Conservation (phyloP, 2,888 invertebrate species). For the Netelia fuscicornis region DNA sequence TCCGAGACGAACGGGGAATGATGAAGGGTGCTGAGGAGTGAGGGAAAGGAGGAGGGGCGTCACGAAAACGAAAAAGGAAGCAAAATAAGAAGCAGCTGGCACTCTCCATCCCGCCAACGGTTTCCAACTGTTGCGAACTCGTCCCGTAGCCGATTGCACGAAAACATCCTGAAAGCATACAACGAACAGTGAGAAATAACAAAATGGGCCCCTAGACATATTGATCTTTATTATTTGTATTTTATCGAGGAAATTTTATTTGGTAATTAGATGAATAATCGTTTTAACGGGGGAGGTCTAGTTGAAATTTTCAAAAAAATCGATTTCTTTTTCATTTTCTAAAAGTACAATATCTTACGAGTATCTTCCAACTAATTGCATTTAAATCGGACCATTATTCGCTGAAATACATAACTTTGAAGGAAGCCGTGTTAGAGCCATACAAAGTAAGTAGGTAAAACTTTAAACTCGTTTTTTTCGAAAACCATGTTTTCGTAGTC, state of each 20-base stretch:
- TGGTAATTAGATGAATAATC: background rate
- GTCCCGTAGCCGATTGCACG: background rate
- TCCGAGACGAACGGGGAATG: conserved; percentile 14
- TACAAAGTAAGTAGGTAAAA: too few relatives aligned
- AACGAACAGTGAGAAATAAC: background rate
- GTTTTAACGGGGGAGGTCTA: too few relatives aligned
- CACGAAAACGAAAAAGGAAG: conserved; percentile 62
- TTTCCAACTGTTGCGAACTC: conserved; percentile 51
- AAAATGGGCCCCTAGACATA: background rate
- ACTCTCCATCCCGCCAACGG: conserved; percentile 40
- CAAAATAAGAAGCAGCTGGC: conserved; percentile 62
- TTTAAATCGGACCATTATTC: too few relatives aligned
- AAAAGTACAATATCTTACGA: too few relatives aligned
- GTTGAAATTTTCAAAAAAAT: too few relatives aligned
- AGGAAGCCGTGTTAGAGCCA: too few relatives aligned
- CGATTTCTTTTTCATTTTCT: too few relatives aligned
- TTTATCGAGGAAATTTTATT: background rate
- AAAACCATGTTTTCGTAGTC: too few relatives aligned
- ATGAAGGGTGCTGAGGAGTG: background rate
- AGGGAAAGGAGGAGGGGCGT: conserved; percentile 21
- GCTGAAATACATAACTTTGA: too few relatives aligned
- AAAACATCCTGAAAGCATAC: conserved; percentile 22
- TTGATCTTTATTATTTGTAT: background rate
- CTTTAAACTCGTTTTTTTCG: too few relatives aligned
- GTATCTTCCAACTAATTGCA: too few relatives aligned